Evolutionary conservation across 2,113 vertebrate genomes (phyloP).

Genomic region (Ginglymostoma cirratum): DNA sequence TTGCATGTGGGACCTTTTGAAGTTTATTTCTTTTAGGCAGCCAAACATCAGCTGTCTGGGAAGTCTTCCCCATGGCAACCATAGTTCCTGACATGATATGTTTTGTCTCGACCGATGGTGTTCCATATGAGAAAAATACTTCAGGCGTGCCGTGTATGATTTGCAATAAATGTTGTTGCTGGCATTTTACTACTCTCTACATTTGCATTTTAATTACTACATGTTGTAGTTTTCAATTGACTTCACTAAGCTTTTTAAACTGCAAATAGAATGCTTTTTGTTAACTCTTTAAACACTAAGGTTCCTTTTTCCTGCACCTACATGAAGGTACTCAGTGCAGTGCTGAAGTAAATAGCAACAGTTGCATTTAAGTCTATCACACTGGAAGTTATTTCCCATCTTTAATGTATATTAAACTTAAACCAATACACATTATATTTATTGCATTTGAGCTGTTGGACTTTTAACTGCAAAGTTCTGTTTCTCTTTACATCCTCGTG

Average conservation of each 20-base stretch:
- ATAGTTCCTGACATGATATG: constrained; percentile 41
- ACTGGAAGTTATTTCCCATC: neutral
- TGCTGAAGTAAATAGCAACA: neutral
- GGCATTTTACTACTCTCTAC: constrained; percentile 10
- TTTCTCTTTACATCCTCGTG: neutral
- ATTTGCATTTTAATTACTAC: constrained; percentile 33
- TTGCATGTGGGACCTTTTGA: constrained; percentile 48
- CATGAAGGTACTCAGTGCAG: neutral
- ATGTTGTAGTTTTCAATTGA: constrained; percentile 21
- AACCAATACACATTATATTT: neutral
- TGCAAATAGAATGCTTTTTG: neutral
- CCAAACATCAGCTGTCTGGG: constrained; percentile 44
- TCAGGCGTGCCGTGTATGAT: neutral
- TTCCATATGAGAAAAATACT: constrained; percentile 17
- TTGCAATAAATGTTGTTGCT: neutral
- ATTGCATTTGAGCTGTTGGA: neutral
- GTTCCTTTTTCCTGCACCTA: neutral
- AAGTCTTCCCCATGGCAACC: constrained; percentile 42
- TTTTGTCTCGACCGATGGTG: constrained; percentile 39
- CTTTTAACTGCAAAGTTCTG: neutral
- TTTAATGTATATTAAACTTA: neutral
- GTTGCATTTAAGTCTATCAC: neutral
- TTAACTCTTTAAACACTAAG: neutral
- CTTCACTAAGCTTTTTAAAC: neutral
- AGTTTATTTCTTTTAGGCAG: constrained; percentile 45